Evolutionary conservation across 2,113 vertebrate genomes (phyloP).

Genomic region (Percopsis transmontana): DNA sequence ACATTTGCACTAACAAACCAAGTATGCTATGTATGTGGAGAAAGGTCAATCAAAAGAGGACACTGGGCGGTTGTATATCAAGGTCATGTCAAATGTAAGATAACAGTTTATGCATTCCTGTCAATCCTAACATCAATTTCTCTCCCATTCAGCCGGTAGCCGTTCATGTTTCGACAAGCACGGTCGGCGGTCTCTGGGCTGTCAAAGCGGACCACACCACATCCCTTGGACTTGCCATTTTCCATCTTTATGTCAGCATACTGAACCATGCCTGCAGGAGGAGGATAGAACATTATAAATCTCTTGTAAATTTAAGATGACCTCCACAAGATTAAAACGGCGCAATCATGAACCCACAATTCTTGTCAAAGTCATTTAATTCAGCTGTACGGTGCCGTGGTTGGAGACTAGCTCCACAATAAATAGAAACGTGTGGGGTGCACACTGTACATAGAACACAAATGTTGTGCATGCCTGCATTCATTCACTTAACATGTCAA

Average conservation of each 20-base stretch:
- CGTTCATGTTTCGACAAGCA: constrained; percentile 96
- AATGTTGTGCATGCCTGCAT: not conserved
- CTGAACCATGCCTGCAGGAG: constrained; percentile 87
- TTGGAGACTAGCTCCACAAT: too few relatives aligned
- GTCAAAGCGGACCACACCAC: constrained; percentile 94
- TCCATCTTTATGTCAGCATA: constrained; percentile 99
- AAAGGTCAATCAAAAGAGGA: constrained; percentile 31
- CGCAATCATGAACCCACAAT: too few relatives aligned
- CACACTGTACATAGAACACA: too few relatives aligned
- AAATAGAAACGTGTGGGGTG: too few relatives aligned
- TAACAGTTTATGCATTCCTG: constrained; percentile 85
- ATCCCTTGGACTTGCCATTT: constrained; percentile 98
- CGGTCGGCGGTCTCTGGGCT: constrained; percentile 92
- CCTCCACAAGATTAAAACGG: too few relatives aligned
- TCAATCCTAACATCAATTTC: constrained; percentile 97
- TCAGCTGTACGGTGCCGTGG: too few relatives aligned
- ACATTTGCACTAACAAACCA: constrained; percentile 56
- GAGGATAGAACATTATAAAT: constrained; percentile 5
- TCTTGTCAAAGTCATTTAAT: too few relatives aligned
- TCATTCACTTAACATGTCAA: not conserved
- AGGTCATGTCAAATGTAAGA: constrained; percentile 19
- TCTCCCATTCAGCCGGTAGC: constrained; percentile 89
- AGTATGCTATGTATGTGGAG: constrained; percentile 20
- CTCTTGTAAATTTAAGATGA: too few relatives aligned
- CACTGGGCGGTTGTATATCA: constrained; percentile 11